Evolutionary conservation across 2,888 invertebrate species (phyloP).

Genomic region (Abrostola triplasia): DNA sequence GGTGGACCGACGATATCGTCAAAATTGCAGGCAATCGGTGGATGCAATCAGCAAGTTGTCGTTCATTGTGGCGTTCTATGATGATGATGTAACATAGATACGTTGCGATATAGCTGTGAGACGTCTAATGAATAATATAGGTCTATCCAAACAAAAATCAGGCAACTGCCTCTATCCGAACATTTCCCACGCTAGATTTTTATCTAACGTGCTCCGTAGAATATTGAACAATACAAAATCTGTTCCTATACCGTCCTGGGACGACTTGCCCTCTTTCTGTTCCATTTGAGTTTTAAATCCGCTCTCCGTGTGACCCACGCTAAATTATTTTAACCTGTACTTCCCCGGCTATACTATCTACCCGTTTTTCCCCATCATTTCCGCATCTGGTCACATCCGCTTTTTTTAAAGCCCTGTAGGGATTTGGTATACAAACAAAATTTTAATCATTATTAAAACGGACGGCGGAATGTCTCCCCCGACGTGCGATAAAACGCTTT

Average conservation of each 20-base stretch:
- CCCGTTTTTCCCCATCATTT: slow-evolving; percentile 22
- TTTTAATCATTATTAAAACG: slow-evolving; percentile 60
- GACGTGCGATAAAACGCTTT: slow-evolving; percentile 58
- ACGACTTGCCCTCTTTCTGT: background rate
- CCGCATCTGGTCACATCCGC: slow-evolving; percentile 37
- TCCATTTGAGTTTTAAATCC: background rate
- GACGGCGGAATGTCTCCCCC: slow-evolving; percentile 47
- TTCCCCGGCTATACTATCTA: background rate
- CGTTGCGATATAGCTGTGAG: too few relatives aligned
- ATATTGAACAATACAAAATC: background rate
- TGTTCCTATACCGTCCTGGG: background rate
- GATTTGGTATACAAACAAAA: slow-evolving; percentile 52
- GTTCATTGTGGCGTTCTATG: too few relatives aligned
- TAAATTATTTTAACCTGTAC: slow-evolving; percentile 8
- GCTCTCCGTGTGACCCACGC: background rate
- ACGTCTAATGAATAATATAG: too few relatives aligned
- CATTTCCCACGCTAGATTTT: background rate
- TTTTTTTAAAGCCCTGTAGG: slow-evolving; percentile 47
- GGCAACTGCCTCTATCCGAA: background rate
- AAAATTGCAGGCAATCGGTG: too few relatives aligned
- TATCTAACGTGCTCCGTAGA: background rate
- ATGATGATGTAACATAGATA: too few relatives aligned
- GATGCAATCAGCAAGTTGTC: too few relatives aligned
- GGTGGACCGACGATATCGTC: too few relatives aligned
- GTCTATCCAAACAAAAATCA: background rate